Conservation (phyloP, 2,113 vertebrate species). For the Myodes glareolus region DNA sequence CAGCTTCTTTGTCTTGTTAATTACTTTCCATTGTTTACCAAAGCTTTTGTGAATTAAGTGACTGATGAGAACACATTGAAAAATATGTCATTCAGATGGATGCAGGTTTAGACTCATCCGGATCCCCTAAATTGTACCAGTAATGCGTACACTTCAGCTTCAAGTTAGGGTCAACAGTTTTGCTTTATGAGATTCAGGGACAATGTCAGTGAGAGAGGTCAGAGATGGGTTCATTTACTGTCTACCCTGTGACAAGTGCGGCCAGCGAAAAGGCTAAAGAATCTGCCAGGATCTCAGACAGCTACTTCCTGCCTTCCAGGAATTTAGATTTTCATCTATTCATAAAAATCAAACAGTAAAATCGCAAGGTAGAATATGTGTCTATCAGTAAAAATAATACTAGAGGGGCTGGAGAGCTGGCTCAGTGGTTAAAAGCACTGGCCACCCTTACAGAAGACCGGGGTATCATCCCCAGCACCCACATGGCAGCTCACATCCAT, state of each 20-base stretch:
- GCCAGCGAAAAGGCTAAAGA: neutral
- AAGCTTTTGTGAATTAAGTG: neutral
- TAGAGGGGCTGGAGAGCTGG: neutral
- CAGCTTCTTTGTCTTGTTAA: slow-evolving; percentile 41
- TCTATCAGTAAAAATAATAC: neutral
- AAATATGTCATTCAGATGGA: slow-evolving; percentile 13
- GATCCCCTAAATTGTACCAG: neutral
- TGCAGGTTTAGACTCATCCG: neutral
- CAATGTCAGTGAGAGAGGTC: neutral
- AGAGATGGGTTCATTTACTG: neutral
- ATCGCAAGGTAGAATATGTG: neutral
- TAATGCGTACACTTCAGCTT: neutral
- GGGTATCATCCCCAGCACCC: neutral
- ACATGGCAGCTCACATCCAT: neutral
- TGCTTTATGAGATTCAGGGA: neutral
- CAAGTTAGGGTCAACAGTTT: neutral
- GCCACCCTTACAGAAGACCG: neutral
- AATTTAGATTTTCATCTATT: neutral
- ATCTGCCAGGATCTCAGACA: neutral
- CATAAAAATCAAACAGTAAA: slow-evolving; percentile 28
- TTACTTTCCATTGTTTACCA: neutral
- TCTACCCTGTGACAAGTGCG: neutral
- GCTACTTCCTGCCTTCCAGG: slow-evolving; percentile 9
- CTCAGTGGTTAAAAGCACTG: neutral
- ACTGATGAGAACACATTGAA: neutral